These are phyloP conservation scores for Arion vulgaris DNA, from an alignment of 1,140 invertebrate genomes.

Conservation along the genomic window DNA sequence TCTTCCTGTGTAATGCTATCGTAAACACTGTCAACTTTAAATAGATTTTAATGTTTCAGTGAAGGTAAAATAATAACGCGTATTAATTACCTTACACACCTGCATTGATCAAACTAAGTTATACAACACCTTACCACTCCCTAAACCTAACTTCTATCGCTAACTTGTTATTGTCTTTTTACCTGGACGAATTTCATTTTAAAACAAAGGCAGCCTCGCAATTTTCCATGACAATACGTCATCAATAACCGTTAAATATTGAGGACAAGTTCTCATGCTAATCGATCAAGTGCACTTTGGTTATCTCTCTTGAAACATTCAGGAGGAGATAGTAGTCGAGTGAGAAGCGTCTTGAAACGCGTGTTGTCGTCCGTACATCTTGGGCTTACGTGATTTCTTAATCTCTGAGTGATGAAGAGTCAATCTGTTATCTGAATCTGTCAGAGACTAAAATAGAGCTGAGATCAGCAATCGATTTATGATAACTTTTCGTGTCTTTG, in stretches of 20 bases:
- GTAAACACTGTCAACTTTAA: no score
- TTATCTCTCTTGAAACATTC: background rate
- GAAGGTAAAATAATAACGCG: no score
- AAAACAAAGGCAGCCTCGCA: no score
- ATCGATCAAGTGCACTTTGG: background rate
- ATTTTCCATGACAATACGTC: background rate
- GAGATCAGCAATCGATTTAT: background rate
- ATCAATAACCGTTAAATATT: background rate
- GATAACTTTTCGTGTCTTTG: background rate
- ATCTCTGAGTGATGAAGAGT: background rate
- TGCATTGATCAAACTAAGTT: no score
- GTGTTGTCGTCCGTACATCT: background rate
- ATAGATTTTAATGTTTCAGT: no score
- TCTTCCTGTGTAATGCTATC: no score
- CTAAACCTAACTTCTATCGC: no score
- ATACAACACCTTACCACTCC: no score
- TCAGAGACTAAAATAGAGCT: background rate
- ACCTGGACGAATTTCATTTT: no score
- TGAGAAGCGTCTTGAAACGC: background rate
- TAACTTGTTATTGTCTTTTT: no score
- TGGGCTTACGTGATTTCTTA: background rate
- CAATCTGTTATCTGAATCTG: background rate
- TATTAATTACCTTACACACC: no score
- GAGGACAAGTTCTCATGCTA: background rate
- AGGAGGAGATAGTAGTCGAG: background rate